Evolutionary conservation across 1,140 invertebrate genomes (phyloP), one percentile per base, ranked within the genome.

Genomic region (Mamestra configurata): DNA sequence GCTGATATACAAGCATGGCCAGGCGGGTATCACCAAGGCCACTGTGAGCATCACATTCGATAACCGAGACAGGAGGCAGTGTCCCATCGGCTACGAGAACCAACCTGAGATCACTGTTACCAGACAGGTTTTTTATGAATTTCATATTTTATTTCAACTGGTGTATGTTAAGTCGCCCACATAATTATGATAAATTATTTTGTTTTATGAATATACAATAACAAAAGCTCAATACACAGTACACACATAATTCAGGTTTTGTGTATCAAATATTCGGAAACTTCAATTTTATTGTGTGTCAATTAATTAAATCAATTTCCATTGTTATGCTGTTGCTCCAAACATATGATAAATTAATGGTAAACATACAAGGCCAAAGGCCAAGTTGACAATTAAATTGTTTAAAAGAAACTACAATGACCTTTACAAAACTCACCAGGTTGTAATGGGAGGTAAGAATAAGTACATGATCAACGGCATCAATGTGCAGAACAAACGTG

Each of bases 21-120:
- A 99, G 93, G 98, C 98, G 51, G 99, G 99, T 7, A 96, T 99
- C 61, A 99, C 97, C 8, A 99, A 99, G 94, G 99, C 99, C 10
- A 98, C 98, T 46, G 99, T 99, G 43, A 98, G 98, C 61, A 98
- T 99, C 82, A 98, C 97, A 6, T 99, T 99, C 96, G 99, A 99
- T 89, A 99, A 99, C 92, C 95, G 91, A 0, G 97, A 99, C 92
- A 96, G 97, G 83, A 95, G 95, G 13, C 97, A 98, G 81, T 97
- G 97, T 84, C 99, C 99, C 8, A 96, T 98, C 82, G 99, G 99
- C 7, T 99, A 99, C 96, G 98, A 99, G 91, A 97, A 98, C 81
- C 97, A 97, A 88, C 96, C 98, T 85, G 98, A 99, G 95, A 99
- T 99, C 55, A 98, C 97, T 37, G 97, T 99, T 64, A 98, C 98